phyloP scores from a whole-genome alignment of 2,888 invertebrate genomes.

The Scaeva pyrastri region DNA sequence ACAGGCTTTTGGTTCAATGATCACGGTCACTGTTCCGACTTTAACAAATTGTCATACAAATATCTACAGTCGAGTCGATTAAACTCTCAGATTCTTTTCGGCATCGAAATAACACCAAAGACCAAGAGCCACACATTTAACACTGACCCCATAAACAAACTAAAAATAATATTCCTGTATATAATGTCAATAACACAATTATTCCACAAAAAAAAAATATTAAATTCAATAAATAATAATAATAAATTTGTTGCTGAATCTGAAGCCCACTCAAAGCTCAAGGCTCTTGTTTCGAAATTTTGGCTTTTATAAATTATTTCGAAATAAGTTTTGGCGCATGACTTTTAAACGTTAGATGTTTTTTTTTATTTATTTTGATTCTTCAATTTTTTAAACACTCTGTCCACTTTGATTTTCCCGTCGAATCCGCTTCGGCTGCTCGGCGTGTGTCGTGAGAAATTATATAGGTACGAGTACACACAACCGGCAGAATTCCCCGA shows the following conservation, averaged over 20 bases:
- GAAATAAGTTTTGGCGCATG: slow-evolving; percentile 6
- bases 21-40: too few relatives aligned
- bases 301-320: neutral
- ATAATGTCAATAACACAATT: neutral
- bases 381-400: neutral
- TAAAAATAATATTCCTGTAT: neutral
- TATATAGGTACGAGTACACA: slow-evolving; percentile 8
- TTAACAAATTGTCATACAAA: too few relatives aligned
- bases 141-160: neutral
- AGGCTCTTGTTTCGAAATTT: neutral
- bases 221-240: neutral
- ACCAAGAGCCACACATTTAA: neutral
- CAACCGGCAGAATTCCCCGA: slow-evolving; percentile 46
- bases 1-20: too few relatives aligned
- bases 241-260: neutral
- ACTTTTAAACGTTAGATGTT: too few relatives aligned
- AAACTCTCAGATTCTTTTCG: too few relatives aligned
- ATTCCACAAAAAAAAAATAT: neutral
- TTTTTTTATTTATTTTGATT: neutral
- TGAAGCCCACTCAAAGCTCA: neutral
- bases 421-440: too few relatives aligned
- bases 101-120: too few relatives aligned
- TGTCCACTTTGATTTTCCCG: slow-evolving; percentile 44
- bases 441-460: slow-evolving; percentile 59
- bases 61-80: too few relatives aligned